Evolutionary conservation across 1,140 invertebrate species (phyloP).

Genomic region (Philopotamus ludificatus): DNA sequence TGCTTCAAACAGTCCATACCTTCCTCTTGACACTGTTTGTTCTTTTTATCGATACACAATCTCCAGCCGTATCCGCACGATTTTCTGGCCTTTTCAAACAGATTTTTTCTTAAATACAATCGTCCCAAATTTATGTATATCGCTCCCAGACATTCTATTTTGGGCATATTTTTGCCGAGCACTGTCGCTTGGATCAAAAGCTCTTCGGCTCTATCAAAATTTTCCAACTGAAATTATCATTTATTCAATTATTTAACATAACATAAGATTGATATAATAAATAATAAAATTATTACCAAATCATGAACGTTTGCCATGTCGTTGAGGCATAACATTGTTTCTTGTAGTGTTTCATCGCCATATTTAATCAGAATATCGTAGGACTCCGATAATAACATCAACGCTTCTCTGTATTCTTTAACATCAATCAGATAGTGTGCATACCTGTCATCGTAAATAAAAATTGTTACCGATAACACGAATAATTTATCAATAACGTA

Average conservation of each 20-base stretch:
- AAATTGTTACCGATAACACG: too few species aligned
- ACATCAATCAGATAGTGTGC: constrained; percentile 70
- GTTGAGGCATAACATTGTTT: constrained; percentile 78
- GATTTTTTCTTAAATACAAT: constrained; percentile 70
- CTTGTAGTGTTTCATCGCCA: constrained; percentile 70
- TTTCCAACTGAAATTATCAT: constrained; percentile 54
- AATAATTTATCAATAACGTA: too few species aligned
- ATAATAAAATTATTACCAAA: constrained; percentile 25
- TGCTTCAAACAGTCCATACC: constrained; percentile 69
- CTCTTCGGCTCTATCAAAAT: constrained; percentile 67
- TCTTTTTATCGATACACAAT: constrained; percentile 64
- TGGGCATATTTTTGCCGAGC: constrained; percentile 62
- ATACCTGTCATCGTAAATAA: constrained; percentile 55
- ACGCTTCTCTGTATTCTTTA: constrained; percentile 64
- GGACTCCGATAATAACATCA: constrained; percentile 67
- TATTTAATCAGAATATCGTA: constrained; percentile 65
- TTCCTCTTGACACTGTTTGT: constrained; percentile 64
- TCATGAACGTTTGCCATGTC: constrained; percentile 78
- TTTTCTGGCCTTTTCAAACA: constrained; percentile 69
- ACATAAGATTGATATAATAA: neutral
- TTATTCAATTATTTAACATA: too few species aligned
- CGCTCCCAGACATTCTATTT: constrained; percentile 67
- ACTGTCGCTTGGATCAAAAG: constrained; percentile 72
- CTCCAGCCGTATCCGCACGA: constrained; percentile 69
- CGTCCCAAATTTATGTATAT: constrained; percentile 83